Percentiles rank a stretch among this genome's conserved stretches.
These are phyloP conservation scores for Halocynthia aurantium DNA, from an alignment of 23 tunicate genomes.

Conservation along the genomic window DNA sequence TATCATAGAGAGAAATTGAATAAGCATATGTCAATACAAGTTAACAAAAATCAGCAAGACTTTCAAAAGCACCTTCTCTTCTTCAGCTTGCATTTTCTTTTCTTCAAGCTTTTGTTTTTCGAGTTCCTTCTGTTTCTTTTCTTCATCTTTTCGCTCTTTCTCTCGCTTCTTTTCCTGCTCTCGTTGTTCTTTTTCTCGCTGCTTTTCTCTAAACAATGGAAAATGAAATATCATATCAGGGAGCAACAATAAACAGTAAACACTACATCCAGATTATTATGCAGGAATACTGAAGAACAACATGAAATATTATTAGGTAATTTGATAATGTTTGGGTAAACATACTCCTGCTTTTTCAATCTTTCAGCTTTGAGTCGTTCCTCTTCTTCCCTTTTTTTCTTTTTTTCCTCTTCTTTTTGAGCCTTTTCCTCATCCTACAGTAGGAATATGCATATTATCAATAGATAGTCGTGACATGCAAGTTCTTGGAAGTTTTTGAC, in stretches of 20 bases:
- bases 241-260: neutral
- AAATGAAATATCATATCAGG: neutral
- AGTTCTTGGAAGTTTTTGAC: neutral
- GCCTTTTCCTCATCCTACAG: conserved; percentile 73
- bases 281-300: neutral
- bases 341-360: conserved; percentile 52
- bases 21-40: neutral
- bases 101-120: conserved; percentile 53
- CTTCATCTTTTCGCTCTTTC: conserved; percentile 58
- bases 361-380: conserved; percentile 63
- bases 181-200: conserved; percentile 52
- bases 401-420: conserved; percentile 71
- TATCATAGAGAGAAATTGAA: no score
- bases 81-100: conserved; percentile 56
- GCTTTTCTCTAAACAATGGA: conserved; percentile 42
- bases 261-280: neutral
- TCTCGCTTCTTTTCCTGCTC: conserved; percentile 55
- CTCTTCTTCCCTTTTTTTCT: conserved; percentile 54
- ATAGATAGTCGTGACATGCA: neutral
- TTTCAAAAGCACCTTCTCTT: conserved; percentile 32
- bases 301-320: no score
- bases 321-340: conserved; percentile 13
- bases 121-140: conserved; percentile 61
- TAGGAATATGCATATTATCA: neutral
- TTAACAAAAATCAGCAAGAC: neutral